Evolutionary conservation across 37 sponge, comb jelly and placozoan genomes (phyloP).

Genomic region (Theonella swinhoei): DNA sequence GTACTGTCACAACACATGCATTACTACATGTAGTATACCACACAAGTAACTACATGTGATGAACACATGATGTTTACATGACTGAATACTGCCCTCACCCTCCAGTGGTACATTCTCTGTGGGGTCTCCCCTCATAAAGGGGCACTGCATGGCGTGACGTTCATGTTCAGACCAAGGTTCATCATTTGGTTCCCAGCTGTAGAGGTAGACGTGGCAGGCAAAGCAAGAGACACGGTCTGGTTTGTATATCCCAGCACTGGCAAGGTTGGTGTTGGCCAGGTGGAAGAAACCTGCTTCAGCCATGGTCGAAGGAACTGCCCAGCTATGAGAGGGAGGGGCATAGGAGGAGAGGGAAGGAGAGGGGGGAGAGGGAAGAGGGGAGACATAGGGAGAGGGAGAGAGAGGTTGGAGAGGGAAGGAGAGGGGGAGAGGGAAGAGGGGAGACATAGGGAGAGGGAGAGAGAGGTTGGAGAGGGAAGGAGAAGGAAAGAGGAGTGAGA

Average conservation of each 20-base stretch:
- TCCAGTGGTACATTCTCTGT: conserved; percentile 64
- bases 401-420: background rate
- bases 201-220: conserved; percentile 56
- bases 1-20: background rate
- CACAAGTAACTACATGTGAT: background rate
- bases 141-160: conserved; percentile 69
- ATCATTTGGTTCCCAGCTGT: conserved; percentile 66
- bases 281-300: conserved; percentile 66
- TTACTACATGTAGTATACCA: background rate
- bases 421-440: background rate
- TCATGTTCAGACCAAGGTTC: conserved; percentile 85
- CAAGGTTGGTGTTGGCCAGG: conserved; percentile 7
- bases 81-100: conserved; percentile 1
- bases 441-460: background rate
- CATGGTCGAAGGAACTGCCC: conserved; percentile 56
- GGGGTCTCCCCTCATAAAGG: conserved; percentile 59
- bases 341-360: background rate
- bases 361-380: background rate
- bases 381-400: background rate
- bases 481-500: background rate
- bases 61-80: background rate
- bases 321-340: conserved; percentile 22
- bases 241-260: background rate
- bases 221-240: conserved; percentile 67
- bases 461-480: background rate